A percentile compares a stretch with the other conserved stretches of the same genome.
These are phyloP conservation scores for Solea solea DNA, from an alignment of 2,113 vertebrate genomes.

Conservation along the genomic window DNA sequence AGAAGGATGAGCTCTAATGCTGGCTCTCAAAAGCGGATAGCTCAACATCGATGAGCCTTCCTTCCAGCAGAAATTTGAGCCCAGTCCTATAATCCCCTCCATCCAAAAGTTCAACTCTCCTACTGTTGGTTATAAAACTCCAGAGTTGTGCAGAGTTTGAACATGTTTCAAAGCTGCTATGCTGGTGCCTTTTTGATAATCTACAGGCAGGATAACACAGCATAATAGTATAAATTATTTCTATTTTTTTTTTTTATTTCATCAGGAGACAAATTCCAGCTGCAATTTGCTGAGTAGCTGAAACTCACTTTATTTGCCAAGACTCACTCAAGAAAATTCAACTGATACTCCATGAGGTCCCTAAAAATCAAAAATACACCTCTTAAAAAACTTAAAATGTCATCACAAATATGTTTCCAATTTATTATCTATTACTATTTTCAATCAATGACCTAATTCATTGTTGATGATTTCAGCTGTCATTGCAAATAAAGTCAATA, in stretches of 20 bases:
- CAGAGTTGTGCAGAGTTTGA: slow-evolving; percentile 29
- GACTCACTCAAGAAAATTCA: too few relatives aligned
- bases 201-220: slow-evolving; percentile 9
- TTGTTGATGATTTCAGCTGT: too few relatives aligned
- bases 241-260: too few relatives aligned
- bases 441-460: too few relatives aligned
- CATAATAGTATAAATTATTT: background rate
- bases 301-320: too few relatives aligned
- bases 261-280: background rate
- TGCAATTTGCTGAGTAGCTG: background rate
- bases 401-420: too few relatives aligned
- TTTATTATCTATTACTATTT: too few relatives aligned
- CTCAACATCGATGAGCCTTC: slow-evolving; percentile 62
- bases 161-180: slow-evolving; percentile 7
- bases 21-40: slow-evolving; percentile 50
- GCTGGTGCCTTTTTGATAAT: slow-evolving; percentile 51
- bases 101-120: slow-evolving; percentile 51
- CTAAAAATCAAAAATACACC: background rate
- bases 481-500: too few relatives aligned
- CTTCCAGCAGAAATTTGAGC: slow-evolving; percentile 58
- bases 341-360: background rate
- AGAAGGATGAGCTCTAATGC: slow-evolving; percentile 68
- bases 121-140: slow-evolving; percentile 36
- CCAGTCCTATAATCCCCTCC: slow-evolving; percentile 64
- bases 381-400: too few relatives aligned